phyloP scores from a whole-genome alignment of 2,113 vertebrate genomes.

The Sardina pilchardus region DNA sequence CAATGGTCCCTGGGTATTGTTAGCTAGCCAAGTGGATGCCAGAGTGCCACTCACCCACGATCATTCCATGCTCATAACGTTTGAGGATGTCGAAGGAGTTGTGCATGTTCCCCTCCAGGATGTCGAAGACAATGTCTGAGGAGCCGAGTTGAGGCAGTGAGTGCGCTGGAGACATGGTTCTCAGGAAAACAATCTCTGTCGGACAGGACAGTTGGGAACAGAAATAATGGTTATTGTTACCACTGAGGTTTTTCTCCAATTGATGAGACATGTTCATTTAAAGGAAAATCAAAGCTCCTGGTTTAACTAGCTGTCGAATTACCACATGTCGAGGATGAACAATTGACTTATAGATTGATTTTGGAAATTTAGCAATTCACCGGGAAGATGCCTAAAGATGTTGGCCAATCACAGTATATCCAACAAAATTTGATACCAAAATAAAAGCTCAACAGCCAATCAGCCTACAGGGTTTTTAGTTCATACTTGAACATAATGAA shows the following conservation, averaged over 20 bases:
- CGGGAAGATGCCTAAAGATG: too few species aligned
- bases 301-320: not conserved
- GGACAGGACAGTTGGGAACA: constrained; percentile 40
- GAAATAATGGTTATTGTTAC: constrained; percentile 6
- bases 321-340: not conserved
- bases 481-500: too few species aligned
- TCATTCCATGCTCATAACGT: constrained; percentile 83
- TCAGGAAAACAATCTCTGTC: constrained; percentile 95
- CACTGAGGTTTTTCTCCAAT: not conserved
- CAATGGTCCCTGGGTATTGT: constrained; percentile 45
- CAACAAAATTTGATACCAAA: too few species aligned
- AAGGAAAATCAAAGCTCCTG: not conserved
- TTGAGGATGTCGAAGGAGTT: constrained; percentile 93
- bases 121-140: constrained; percentile 89
- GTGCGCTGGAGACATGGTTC: constrained; percentile 80
- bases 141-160: constrained; percentile 76
- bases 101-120: constrained; percentile 88
- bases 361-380: too few species aligned
- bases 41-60: constrained; percentile 83
- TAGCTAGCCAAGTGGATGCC: constrained; percentile 38
- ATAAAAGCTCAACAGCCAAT: too few species aligned
- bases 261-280: not conserved
- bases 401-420: too few species aligned
- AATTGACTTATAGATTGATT: not conserved
- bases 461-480: too few species aligned